Percentiles rank a stretch among this genome's conserved stretches.
These are phyloP conservation scores for Dichetophora obliterata DNA, from an alignment of 2,888 invertebrate species.

Conservation along the genomic window DNA sequence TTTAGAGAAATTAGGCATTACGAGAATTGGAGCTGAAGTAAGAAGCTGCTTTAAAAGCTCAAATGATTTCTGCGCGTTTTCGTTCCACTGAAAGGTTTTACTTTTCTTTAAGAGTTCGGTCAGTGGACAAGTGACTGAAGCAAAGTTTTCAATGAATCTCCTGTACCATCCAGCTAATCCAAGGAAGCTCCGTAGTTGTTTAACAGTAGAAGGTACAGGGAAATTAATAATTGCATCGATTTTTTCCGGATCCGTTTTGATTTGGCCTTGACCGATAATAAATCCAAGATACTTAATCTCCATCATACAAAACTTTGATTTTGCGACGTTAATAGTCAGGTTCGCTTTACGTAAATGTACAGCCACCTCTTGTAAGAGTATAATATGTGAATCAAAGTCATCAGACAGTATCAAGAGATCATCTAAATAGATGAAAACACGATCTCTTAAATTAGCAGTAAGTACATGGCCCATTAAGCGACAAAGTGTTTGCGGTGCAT, in stretches of 20 bases:
- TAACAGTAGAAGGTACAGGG: too few relatives aligned
- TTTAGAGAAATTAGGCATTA: slow-evolving; percentile 29
- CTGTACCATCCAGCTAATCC: not conserved
- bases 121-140: not conserved
- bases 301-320: slow-evolving; percentile 37
- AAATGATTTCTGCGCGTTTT: slow-evolving; percentile 16
- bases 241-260: too few relatives aligned
- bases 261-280: too few relatives aligned
- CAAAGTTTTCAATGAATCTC: not conserved
- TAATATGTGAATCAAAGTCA: slow-evolving; percentile 23
- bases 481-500: too few relatives aligned
- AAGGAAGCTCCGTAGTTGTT: too few relatives aligned
- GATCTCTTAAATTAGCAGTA: slow-evolving; percentile 12
- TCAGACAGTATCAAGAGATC: slow-evolving; percentile 37
- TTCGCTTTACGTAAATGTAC: slow-evolving; percentile 26
- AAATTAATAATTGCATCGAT: too few relatives aligned
- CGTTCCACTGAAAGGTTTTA: slow-evolving; percentile 8
- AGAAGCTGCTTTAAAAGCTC: slow-evolving; percentile 33
- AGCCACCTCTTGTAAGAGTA: slow-evolving; percentile 18
- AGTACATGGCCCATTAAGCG: not conserved
- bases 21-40: not conserved
- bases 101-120: not conserved
- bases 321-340: slow-evolving; percentile 37
- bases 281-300: slow-evolving; percentile 29
- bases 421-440: slow-evolving; percentile 39